Percentiles rank a stretch among this genome's conserved stretches.
Conservation (phyloP, 2,888 invertebrate species). For the Cosmorhoe ocellata region DNA sequence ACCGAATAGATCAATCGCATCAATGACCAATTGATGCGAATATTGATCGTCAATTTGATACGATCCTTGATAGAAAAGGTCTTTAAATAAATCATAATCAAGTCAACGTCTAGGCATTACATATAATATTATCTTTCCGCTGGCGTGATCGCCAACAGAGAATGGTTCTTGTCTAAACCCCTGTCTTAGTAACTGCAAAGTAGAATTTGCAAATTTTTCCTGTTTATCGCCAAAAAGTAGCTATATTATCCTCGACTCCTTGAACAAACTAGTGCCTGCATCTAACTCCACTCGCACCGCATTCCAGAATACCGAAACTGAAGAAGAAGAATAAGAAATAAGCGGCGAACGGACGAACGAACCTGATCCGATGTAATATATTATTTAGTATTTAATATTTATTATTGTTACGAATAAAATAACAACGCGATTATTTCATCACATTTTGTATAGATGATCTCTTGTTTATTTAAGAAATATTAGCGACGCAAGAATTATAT, state of each 20-base stretch:
- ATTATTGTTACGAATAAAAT: constrained; percentile 47
- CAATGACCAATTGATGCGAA: too few relatives aligned
- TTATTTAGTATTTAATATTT: constrained; percentile 68
- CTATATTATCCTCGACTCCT: constrained; percentile 20
- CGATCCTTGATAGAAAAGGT: too few relatives aligned
- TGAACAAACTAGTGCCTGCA: constrained; percentile 46
- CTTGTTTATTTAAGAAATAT: constrained; percentile 40
- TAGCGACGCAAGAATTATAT: constrained; percentile 16
- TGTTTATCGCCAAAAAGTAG: too few relatives aligned
- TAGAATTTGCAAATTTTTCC: too few relatives aligned
- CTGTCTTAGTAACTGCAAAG: too few relatives aligned
- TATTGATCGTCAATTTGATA: too few relatives aligned
- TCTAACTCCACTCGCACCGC: constrained; percentile 71
- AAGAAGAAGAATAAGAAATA: constrained; percentile 76
- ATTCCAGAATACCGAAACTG: constrained; percentile 79
- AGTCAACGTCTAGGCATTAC: too few relatives aligned
- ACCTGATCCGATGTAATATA: constrained; percentile 68
- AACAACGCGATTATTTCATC: constrained; percentile 35
- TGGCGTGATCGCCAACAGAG: too few relatives aligned
- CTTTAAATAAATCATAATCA: too few relatives aligned
- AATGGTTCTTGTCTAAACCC: too few relatives aligned
- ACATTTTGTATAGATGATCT: constrained; percentile 40
- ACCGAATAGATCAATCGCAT: too few relatives aligned
- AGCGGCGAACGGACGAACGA: constrained; percentile 65
- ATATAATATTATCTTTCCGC: too few relatives aligned